phyloP scores from a whole-genome alignment of 2,888 invertebrate genomes.

The Pyralis farinalis region DNA sequence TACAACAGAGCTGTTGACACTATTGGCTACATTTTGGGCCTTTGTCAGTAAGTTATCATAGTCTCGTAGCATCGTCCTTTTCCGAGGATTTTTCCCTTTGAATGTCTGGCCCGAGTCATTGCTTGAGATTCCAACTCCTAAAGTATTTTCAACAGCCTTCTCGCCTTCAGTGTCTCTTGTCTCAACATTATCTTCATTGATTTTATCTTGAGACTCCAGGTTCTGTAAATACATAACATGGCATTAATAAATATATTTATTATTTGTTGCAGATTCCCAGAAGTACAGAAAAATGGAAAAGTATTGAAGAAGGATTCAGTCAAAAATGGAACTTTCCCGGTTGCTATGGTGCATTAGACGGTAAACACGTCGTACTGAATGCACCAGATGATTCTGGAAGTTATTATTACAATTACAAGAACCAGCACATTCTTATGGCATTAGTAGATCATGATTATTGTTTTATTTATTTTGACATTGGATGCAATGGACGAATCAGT shows the following conservation, averaged over 20 bases:
- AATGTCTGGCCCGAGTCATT: too few relatives aligned
- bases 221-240: background rate
- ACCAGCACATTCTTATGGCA: background rate
- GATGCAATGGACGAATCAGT: background rate
- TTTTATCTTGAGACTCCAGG: background rate
- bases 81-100: conserved; percentile 4
- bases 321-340: conserved; percentile 15
- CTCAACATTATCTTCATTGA: background rate
- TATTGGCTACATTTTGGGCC: conserved; percentile 4
- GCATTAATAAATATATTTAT: too few relatives aligned
- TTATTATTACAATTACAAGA: background rate
- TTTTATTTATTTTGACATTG: background rate
- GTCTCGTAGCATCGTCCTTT: conserved; percentile 8
- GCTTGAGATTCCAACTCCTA: too few relatives aligned
- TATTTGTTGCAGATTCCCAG: too few relatives aligned
- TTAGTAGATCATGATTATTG: background rate
- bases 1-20: conserved; percentile 4
- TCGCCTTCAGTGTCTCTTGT: background rate
- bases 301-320: conserved; percentile 12
- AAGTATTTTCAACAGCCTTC: background rate
- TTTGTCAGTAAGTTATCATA: conserved; percentile 9
- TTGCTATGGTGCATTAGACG: conserved; percentile 31
- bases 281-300: conserved; percentile 10
- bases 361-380: conserved; percentile 21
- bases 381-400: background rate